Evolutionary conservation across 1,140 invertebrate genomes (phyloP), one percentile per base, ranked within the genome.

Genomic region (Chionoecetes opilio): DNA sequence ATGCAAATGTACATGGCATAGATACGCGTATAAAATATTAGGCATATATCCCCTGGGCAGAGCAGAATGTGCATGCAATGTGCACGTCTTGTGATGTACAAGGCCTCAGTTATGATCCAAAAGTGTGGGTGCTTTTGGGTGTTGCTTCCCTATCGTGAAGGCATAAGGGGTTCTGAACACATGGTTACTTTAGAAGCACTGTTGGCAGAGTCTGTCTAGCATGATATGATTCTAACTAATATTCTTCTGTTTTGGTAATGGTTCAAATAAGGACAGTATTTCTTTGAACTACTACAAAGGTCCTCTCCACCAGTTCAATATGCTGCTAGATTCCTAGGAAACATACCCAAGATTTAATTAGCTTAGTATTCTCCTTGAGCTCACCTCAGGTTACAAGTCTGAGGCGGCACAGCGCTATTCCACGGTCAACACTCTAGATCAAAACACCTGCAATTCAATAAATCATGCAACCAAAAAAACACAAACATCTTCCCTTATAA

Each of bases 31-130:
- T 86, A 84, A 93, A 85, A 85, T 87, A 85, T 85, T 93, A 93
- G 92, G 92, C 82, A 93, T 85, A 46, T 85, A 37, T 53, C 82
- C 92, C 82, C 84, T 93, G 92, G 84, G 41, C 86, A 93, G 84
- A 93, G 63, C 35, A 85, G 41, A 93, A 37, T 85, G 29, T 93
- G 91, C 91, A 93, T 26, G 32, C 38, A 93, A n/a, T 2, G 34
- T 46, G 75, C 37, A 37, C 32, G 37, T 34, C 38, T 85, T 82
- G 37, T 85, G 86, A 35, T 85, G 38, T 84, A 93, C 35, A 93
- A 93, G 92, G 92, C 92, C 92, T 93, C 92, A 53, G 84, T 85
- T 93, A 29, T 85, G 86, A 93, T 87, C 82, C 92, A 93, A 93
- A 93, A 87, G 86, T 87, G 84, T 53, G 41, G 84, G 29, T n/a